phyloP scores from a whole-genome alignment of 2,888 invertebrate species.

The Coecobrya sp. region DNA sequence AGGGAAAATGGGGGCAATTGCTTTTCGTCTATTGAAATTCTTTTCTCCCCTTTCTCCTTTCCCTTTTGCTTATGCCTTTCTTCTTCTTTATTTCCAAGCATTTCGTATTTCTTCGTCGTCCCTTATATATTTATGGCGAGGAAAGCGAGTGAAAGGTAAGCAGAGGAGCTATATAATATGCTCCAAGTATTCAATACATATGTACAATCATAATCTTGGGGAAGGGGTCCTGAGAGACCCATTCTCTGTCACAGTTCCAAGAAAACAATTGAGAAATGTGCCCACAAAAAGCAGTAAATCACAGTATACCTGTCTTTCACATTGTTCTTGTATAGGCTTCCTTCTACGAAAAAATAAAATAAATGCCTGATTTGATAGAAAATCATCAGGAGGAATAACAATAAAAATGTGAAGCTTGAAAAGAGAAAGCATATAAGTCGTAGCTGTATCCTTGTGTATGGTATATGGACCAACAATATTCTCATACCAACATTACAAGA shows the following conservation, averaged over 20 bases:
- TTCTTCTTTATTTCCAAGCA: slow-evolving; percentile 52
- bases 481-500: neutral
- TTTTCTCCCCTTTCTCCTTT: slow-evolving; percentile 61
- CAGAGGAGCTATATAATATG: slow-evolving; percentile 3
- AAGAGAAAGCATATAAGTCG: slow-evolving; percentile 31
- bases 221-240: slow-evolving; percentile 85
- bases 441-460: neutral
- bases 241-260: slow-evolving; percentile 85
- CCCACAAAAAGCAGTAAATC: slow-evolving; percentile 85
- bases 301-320: slow-evolving; percentile 79
- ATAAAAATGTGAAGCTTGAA: slow-evolving; percentile 34
- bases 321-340: slow-evolving; percentile 51
- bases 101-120: slow-evolving; percentile 10
- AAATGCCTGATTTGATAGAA: slow-evolving; percentile 71
- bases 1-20: slow-evolving; percentile 72
- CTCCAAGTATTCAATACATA: slow-evolving; percentile 21
- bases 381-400: slow-evolving; percentile 67
- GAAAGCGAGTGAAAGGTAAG: neutral
- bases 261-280: slow-evolving; percentile 86
- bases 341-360: slow-evolving; percentile 17
- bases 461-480: neutral
- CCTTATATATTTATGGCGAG: slow-evolving; percentile 10
- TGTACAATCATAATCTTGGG: slow-evolving; percentile 79
- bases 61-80: slow-evolving; percentile 46
- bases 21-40: slow-evolving; percentile 76